A percentile compares a stretch with the other conserved stretches of the same genome.
These are phyloP conservation scores for Amblyteles armatorius DNA, from an alignment of 2,888 invertebrate genomes.

Conservation along the genomic window DNA sequence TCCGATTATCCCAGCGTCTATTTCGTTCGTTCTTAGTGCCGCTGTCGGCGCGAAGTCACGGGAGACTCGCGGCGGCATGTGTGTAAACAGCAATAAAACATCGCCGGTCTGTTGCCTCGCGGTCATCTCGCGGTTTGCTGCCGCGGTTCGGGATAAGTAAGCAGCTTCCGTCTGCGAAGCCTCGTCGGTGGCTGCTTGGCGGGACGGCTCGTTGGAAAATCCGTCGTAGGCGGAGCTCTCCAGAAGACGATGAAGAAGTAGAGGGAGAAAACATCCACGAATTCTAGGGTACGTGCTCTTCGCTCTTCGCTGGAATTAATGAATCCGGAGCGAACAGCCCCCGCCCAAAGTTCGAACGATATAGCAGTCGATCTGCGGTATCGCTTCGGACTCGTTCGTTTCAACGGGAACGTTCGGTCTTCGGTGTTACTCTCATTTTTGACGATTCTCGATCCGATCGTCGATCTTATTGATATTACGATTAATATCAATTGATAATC, in stretches of 20 bases:
- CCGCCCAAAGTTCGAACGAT: not conserved
- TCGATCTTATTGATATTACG: not conserved
- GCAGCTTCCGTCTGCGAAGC: constrained; percentile 65
- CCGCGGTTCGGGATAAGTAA: constrained; percentile 71
- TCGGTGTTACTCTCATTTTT: not conserved
- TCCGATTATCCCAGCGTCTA: not conserved
- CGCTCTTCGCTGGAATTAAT: constrained; percentile 14
- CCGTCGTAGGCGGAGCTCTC: constrained; percentile 57
- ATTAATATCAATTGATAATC: not conserved
- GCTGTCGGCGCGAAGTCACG: constrained; percentile 47
- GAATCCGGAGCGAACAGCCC: constrained; percentile 13
- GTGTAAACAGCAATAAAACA: constrained; percentile 82
- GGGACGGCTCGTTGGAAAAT: constrained; percentile 58
- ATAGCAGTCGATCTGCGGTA: constrained; percentile 22
- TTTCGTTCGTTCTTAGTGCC: not conserved
- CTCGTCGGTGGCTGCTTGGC: not conserved
- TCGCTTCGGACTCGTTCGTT: constrained; percentile 2
- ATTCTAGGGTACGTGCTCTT: constrained; percentile 27
- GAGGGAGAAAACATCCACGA: constrained; percentile 43
- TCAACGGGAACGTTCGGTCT: constrained; percentile 35
- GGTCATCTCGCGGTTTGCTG: constrained; percentile 67
- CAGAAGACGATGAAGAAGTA: constrained; percentile 36
- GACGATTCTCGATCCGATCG: not conserved
- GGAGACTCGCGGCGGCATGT: constrained; percentile 76
- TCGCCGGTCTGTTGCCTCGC: constrained; percentile 66